Evolutionary conservation across 2,888 invertebrate species (phyloP).

Genomic region (Melipona beecheii): DNA sequence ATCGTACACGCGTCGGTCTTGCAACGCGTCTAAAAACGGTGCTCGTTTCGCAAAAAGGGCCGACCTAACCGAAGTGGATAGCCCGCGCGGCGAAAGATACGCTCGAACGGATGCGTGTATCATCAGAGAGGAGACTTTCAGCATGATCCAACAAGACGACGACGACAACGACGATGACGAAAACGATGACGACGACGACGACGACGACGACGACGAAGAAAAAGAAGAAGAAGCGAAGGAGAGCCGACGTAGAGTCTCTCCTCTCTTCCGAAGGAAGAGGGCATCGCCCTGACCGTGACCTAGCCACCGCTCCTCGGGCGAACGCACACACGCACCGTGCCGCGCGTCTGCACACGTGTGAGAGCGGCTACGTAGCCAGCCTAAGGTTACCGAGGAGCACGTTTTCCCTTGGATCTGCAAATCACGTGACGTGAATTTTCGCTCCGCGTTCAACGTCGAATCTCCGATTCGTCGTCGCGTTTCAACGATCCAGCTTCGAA

Average conservation of each 20-base stretch:
- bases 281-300: constrained; percentile 84
- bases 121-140: constrained; percentile 58
- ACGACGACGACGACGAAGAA: not conserved
- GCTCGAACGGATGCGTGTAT: constrained; percentile 61
- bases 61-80: constrained; percentile 46
- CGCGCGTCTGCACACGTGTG: constrained; percentile 19
- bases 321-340: constrained; percentile 56
- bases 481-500: not conserved
- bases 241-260: constrained; percentile 70
- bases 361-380: constrained; percentile 22
- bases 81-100: constrained; percentile 41
- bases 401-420: constrained; percentile 7
- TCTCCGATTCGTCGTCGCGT: not conserved
- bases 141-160: constrained; percentile 52
- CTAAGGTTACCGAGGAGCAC: constrained; percentile 16
- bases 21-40: constrained; percentile 50
- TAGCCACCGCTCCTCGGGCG: constrained; percentile 80
- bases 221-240: constrained; percentile 56
- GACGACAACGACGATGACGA: too few relatives aligned
- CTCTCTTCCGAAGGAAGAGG: constrained; percentile 77
- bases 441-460: not conserved
- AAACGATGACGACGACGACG: too few relatives aligned
- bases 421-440: not conserved
- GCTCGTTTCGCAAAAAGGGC: constrained; percentile 49
- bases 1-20: constrained; percentile 33